A percentile compares a stretch with the other conserved stretches of the same genome.
Evolutionary conservation across 1,140 invertebrate species (phyloP).

Genomic region (Drosophila mojavensis): DNA sequence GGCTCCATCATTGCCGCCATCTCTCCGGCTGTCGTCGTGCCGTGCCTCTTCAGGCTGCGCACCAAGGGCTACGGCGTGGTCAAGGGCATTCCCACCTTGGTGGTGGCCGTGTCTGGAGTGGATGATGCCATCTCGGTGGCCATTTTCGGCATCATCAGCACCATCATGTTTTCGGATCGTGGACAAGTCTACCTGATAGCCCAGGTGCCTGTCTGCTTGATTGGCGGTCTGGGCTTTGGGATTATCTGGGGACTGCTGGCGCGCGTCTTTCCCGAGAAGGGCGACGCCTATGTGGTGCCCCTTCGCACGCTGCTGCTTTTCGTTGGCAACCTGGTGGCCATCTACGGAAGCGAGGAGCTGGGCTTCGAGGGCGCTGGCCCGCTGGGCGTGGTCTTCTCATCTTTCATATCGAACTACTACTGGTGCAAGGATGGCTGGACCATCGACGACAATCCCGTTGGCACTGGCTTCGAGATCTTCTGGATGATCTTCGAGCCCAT

Average conservation of each 20-base stretch:
- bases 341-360: constrained; percentile 92
- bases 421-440: constrained; percentile 93
- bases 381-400: constrained; percentile 91
- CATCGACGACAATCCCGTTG: constrained; percentile 92
- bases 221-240: constrained; percentile 90
- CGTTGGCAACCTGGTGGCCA: constrained; percentile 90
- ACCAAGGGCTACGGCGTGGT: constrained; percentile 94
- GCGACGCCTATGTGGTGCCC: constrained; percentile 91
- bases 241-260: constrained; percentile 90
- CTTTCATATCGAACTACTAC: constrained; percentile 91
- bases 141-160: constrained; percentile 93
- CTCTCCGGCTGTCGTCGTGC: constrained; percentile 97
- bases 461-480: constrained; percentile 93
- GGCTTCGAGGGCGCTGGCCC: constrained; percentile 93
- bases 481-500: constrained; percentile 98
- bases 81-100: constrained; percentile 97
- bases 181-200: constrained; percentile 87
- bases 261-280: constrained; percentile 90
- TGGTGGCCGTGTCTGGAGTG: constrained; percentile 94
- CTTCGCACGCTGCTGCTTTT: constrained; percentile 90
- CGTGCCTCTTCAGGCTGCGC: constrained; percentile 92
- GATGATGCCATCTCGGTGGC: constrained; percentile 95
- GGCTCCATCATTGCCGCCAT: constrained; percentile 95
- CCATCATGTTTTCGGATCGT: constrained; percentile 91
- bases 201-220: constrained; percentile 89